Base-by-base conservation (phyloP, 2,113 vertebrate genomes). In the Pao palembangensis region DNA sequence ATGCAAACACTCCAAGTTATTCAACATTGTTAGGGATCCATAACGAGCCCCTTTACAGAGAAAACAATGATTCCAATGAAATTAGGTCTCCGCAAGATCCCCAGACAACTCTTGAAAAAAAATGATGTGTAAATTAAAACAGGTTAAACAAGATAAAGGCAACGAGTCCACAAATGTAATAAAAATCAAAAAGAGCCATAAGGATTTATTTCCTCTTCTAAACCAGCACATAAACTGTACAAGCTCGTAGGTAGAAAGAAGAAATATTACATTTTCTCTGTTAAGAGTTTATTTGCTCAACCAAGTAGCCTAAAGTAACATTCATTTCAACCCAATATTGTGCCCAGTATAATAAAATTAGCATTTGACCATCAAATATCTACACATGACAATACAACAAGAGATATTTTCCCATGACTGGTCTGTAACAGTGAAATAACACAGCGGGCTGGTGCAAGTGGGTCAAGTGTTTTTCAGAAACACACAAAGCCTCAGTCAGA, bases 1-100 rank as follows among this genome's bases (percentile, higher is more conserved):
- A 81, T 64, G 65, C 72, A 84, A 80, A 86, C 73, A 73, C 59
- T 78, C 47, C 48, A 17, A 52, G 54, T 63, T 19, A 50, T 81
- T 75, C 82, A 44, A 71, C 21, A 53, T 50, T 52, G 55, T 28
- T 59, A 57, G 48, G 49, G 47, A 61, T 21, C 16, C 28, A 21
- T 46, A 61, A 69, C 64, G 59, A 78, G 64, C 6, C 67, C 38
- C 34, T 46, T 14, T 58, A 48, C 49, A 75, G 73, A 73, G 66
- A 47, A 55, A 21, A 57, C 44, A 54, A 20, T 48, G 61, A 71
- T 61, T 52, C 52, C 71, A 71, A 65, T 78, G 69, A 83, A 69
- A 76, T 66, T 58, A 23, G 18, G 21, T 74, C 59, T 60, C 15
- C 31, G 25, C 49, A 65, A 57, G 46, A 43, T 56, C 48, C 62